Evolutionary conservation across 2,888 invertebrate species (phyloP), one percentile per base, ranked within the genome.

Genomic region (Macrophya alboannulata): DNA sequence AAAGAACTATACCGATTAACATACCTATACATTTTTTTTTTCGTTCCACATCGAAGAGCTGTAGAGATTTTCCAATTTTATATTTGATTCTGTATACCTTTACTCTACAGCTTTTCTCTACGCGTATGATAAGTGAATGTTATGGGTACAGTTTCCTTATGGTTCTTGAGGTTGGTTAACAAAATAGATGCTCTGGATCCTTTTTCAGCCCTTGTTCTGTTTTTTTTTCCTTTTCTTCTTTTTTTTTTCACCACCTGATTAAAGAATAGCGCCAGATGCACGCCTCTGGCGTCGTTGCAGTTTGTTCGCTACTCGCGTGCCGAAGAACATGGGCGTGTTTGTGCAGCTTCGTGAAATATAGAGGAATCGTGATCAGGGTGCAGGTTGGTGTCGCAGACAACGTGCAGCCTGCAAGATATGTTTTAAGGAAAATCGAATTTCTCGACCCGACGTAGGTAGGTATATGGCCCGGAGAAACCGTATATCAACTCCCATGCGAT

Each of bases 201-300:
- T 62, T 72, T 10, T 40, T 45, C 76, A 55, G 74, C 59, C 65
- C 48, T 59, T 87, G 85, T 89, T 88, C 86, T 88, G 85, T 86
- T 86, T 86, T 87, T 88, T 48, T 76, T 48, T 25, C 0, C 12
- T 25, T 15, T 37, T 43, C 5, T 17, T 76, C 17, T 15, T 15
- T 77, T 37, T 15, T 51, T n/a, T 55, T 31, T 21, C 37, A 9
- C 37, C 51, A 77, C 51, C 77, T 77, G 77, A 77, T 77, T 77
- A 77, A 77, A 77, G 77, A 77, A 77, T 37, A 55, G 37, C 31
- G 77, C 77, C 68, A 87, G 87, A 87, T 81, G 87, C 84, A 88
- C 84, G 85, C 86, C 85, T 83, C 71, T 81, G 83, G 86, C 77
- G 43, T 72, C 84, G 86, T 87, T 74, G 88, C 88, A 88, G 88